A percentile compares a stretch with the other conserved stretches of the same genome.
Evolutionary conservation across 2,113 vertebrate species (phyloP).

Genomic region (Parotia lawesii): DNA sequence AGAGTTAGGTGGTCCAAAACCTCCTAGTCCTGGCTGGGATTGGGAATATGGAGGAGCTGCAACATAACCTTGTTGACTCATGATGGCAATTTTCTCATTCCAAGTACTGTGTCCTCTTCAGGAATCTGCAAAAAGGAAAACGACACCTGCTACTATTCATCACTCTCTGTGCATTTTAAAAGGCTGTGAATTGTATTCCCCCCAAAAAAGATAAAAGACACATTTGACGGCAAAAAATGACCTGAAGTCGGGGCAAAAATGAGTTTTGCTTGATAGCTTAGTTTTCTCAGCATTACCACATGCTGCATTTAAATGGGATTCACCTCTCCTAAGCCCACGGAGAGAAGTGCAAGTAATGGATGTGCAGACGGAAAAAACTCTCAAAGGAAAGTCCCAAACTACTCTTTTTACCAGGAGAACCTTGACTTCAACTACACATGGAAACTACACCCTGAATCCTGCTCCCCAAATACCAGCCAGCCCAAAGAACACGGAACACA

Average conservation of each 20-base stretch:
- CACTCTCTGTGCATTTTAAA: neutral
- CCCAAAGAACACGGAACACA: neutral
- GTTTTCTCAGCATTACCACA: neutral
- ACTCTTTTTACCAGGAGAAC: neutral
- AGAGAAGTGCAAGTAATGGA: neutral
- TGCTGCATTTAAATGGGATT: neutral
- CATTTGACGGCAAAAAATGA: neutral
- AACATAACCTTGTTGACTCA: constrained; percentile 96
- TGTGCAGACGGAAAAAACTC: neutral
- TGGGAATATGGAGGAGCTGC: constrained; percentile 90
- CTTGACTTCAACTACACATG: neutral
- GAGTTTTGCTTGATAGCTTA: neutral
- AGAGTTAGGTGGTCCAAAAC: constrained; percentile 72
- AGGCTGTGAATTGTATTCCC: neutral
- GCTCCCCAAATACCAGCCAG: neutral
- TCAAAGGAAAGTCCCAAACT: neutral
- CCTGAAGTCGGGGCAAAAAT: neutral
- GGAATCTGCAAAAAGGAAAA: constrained; percentile 44
- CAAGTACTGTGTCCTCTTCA: neutral
- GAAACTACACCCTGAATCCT: neutral
- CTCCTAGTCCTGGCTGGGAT: constrained; percentile 86
- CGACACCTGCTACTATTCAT: neutral
- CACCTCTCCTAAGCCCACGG: accelerated
- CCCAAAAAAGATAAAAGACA: neutral
- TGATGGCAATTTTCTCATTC: constrained; percentile 67